phyloP scores from a whole-genome alignment of 2,797 vertebrate genomes.

The Crenuchus spilurus region DNA sequence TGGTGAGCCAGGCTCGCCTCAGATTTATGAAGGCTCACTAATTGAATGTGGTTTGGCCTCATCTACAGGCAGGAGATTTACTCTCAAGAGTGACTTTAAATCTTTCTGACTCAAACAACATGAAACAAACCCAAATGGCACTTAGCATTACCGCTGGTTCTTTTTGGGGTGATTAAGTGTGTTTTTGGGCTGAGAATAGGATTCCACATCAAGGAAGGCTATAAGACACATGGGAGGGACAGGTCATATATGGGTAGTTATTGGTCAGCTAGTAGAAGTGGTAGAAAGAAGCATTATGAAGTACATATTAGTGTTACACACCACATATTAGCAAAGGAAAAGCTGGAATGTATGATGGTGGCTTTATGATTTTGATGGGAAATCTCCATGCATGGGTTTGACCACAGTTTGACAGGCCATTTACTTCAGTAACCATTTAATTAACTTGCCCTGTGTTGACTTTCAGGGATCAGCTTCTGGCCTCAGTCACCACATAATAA shows the following conservation, averaged over 20 bases:
- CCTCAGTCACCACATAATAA: neutral
- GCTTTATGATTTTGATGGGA: neutral
- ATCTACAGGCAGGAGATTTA: constrained; percentile 30
- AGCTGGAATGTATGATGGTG: neutral
- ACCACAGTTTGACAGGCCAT: neutral
- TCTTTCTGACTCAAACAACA: constrained; percentile 34
- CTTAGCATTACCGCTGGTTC: constrained; percentile 23
- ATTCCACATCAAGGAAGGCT: neutral
- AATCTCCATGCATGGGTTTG: neutral
- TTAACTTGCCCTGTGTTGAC: neutral
- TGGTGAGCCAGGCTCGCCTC: constrained; percentile 30
- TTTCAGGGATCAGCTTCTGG: neutral
- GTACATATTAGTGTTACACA: neutral
- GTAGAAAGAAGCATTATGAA: neutral
- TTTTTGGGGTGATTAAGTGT: constrained; percentile 3
- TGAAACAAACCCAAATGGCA: constrained; percentile 45
- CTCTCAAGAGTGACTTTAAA: constrained; percentile 31
- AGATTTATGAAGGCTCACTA: constrained; percentile 43
- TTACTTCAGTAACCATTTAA: neutral
- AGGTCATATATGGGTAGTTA: neutral
- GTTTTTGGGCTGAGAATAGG: neutral
- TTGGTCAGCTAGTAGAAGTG: neutral
- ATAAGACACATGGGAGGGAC: neutral
- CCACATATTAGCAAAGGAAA: neutral
- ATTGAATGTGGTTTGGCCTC: constrained; percentile 55